Conservation (phyloP, 2,888 invertebrate genomes). For the Trichopoda pennipes region DNA sequence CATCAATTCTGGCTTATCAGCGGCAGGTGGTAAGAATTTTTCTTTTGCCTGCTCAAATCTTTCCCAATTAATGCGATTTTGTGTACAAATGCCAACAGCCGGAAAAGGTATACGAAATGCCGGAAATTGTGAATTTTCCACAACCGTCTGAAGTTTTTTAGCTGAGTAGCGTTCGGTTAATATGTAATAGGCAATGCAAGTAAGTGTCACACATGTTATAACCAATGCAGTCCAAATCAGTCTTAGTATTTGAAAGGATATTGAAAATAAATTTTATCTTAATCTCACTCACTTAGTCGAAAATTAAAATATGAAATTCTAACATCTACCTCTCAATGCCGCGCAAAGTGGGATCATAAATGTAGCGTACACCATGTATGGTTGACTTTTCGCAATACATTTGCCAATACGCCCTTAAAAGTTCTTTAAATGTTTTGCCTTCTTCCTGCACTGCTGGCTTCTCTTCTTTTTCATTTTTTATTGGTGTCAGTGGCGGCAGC, state of each 20-base stretch:
- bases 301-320: not conserved
- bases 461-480: not conserved
- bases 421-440: conserved; percentile 65
- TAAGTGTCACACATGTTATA: conserved; percentile 72
- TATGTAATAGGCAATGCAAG: conserved; percentile 72
- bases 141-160: conserved; percentile 77
- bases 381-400: conserved; percentile 77
- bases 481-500: conserved; percentile 5
- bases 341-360: conserved; percentile 75
- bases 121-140: conserved; percentile 79
- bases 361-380: conserved; percentile 78
- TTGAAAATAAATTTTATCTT: conserved; percentile 54
- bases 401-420: conserved; percentile 74
- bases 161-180: conserved; percentile 74
- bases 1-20: conserved; percentile 69
- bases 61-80: conserved; percentile 78
- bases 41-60: conserved; percentile 74
- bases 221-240: conserved; percentile 76
- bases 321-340: conserved; percentile 74
- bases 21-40: conserved; percentile 73
- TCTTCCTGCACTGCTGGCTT: not conserved
- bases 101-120: conserved; percentile 78
- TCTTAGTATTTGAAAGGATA: conserved; percentile 68
- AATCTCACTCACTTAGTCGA: not conserved
- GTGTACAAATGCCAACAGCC: conserved; percentile 77